Evolutionary conservation across 2,888 invertebrate genomes (phyloP), one percentile per base, ranked within the genome.

Genomic region (Eilema griseolum): DNA sequence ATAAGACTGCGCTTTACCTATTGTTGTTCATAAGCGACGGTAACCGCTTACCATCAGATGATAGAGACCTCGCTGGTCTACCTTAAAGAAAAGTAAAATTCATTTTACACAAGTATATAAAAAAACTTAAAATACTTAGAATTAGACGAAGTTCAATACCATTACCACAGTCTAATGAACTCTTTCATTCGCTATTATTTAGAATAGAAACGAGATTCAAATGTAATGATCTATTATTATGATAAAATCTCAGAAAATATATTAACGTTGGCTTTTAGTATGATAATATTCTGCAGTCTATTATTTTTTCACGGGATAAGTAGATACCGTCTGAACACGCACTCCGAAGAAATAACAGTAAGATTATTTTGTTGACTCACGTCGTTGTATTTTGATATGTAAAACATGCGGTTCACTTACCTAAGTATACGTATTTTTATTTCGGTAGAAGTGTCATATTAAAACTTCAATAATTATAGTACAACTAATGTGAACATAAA

Each of bases 341-440:
- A 52, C 52, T 52, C 52, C 52, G 20, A n/a, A 52, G 52, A 52
- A 52, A 52, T 52, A 52, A 52, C 52, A n/a, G 52, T 46, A 33
- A 33, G 10, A n/a, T 52, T 52, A n/a, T n/a, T n/a, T 52, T 8
- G 52, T 52, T n/a, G 52, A 52, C 8, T 10, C 8, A n/a, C 52
- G 52, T 20, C 52, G 52, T 10, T 10, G 52, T 52, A 52, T 52
- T 52, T 52, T 52, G 52, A 52, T 52, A 52, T n/a, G 52, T 10
- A 46, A 46, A 20, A n/a, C 52, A n/a, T 16, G 12, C 20, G 46
- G 20, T 11, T 20, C 5, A n/a, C 52, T 16, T 52, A n/a, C 52
- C 16, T 52, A n/a, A 7, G 2, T 52, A 10, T 52, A 52, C 0
- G 8, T 52, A 52, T 52, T 52, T 52, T n/a, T 52, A 52, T 52